These are phyloP conservation scores for Steinernema scapterisci DNA, from an alignment of 2,888 invertebrate species.

Conservation along the genomic window DNA sequence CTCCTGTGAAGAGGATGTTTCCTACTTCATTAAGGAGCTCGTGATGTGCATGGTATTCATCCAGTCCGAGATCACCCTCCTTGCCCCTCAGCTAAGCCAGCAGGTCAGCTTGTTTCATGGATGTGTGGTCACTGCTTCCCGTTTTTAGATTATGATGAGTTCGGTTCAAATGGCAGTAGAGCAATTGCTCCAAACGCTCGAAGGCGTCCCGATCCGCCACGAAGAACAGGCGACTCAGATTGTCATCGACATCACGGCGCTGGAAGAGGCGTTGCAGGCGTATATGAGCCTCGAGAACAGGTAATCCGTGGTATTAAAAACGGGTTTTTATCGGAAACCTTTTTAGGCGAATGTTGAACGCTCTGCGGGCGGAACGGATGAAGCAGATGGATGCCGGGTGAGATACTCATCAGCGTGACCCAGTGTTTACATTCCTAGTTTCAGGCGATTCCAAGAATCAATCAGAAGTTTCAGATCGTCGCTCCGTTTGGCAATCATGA, in stretches of 20 bases:
- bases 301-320: conserved; percentile 37
- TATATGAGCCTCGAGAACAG: conserved; percentile 48
- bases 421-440: conserved; percentile 22
- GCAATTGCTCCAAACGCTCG: conserved; percentile 35
- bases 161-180: conserved; percentile 40
- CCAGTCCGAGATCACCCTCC: conserved; percentile 61
- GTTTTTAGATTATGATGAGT: conserved; percentile 36
- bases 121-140: not conserved
- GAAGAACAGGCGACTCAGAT: conserved; percentile 52
- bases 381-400: conserved; percentile 43
- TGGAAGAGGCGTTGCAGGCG: conserved; percentile 60
- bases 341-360: conserved; percentile 41
- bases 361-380: conserved; percentile 47
- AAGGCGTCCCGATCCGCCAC: conserved; percentile 36
- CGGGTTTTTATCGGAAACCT: not conserved
- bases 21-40: conserved; percentile 66
- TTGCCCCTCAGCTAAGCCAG: conserved; percentile 58
- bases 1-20: conserved; percentile 51
- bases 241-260: conserved; percentile 64
- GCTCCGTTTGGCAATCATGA: conserved; percentile 56
- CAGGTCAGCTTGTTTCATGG: conserved; percentile 45
- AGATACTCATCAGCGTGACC: not conserved
- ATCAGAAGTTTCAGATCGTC: conserved; percentile 53
- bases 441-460: conserved; percentile 53
- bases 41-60: conserved; percentile 64